Evolutionary conservation across 2,888 invertebrate species (phyloP), one percentile per base, ranked within the genome.

Genomic region (Hoplodrina ambigua): DNA sequence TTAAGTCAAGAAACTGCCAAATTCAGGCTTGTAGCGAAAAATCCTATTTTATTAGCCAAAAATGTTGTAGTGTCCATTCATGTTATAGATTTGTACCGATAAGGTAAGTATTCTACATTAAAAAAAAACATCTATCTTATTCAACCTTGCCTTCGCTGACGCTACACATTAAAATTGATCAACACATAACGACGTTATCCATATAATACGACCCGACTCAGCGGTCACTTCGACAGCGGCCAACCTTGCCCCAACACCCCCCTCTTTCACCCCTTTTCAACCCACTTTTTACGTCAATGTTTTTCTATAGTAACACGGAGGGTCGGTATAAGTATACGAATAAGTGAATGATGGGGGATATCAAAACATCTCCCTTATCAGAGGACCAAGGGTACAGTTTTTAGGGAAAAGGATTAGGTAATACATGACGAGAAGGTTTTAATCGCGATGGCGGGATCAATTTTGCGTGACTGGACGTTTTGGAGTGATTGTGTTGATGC

Each of bases 231-330:
- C 95, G 95, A 95, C 95, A 95, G 93, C 93, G 94, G 93, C 89
- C 90, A 90, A 91, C 94, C 94, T 92, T 93, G 90, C 90, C 93
- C 90, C 85, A 91, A 90, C 89, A 68, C 67, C 82, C 87, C 88
- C 82, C 80, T 11, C 25, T 8, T 55, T 63, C 20, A 15, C 86
- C 88, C 84, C 84, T 87, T 91, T 88, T 65, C 93, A 92, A 90
- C 93, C 95, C 94, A 93, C 92, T 96, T 96, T 96, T 96, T 95
- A 95, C 94, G 92, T 94, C 94, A 95, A 94, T 96, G 96, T 96
- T 96, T 96, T 95, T 95, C 95, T 95, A 96, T 95, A 95, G 94
- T 87, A 87, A 84, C 85, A 88, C 89, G 87, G 66, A 82, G 80
- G 84, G 84, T 85, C 85, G 81, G 85, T 89, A 88, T 88, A 91